Base-by-base conservation (phyloP, 2,888 invertebrate genomes). In the Eristalis arbustorum region DNA sequence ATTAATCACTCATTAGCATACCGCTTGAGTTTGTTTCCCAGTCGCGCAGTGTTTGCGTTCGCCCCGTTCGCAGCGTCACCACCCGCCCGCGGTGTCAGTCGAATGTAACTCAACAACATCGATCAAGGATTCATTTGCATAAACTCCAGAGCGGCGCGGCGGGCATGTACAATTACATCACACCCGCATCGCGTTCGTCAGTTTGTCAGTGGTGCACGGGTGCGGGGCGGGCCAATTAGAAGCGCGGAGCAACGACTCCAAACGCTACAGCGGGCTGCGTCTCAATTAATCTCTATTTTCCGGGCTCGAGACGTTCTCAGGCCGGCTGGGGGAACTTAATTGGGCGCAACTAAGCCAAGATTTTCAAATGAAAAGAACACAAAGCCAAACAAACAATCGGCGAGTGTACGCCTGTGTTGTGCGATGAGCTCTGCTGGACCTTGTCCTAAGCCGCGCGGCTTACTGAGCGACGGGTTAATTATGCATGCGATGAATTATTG, bases 101-200 rank as follows among this genome's bases (percentile, higher is more conserved):
- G 81, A 77, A 77, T 81, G 81, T 81, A 81, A 81, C 73, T 81
- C 69, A 67, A 73, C 77, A 85, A 82, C 85, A 82, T 87, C 82
- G 77, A 87, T 87, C 85, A 87, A 78, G 82, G 82, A 87, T 74
- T 82, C 64, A 87, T 87, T 87, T 87, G 85, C 85, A 87, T 87
- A 87, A 82, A 78, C 78, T 82, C 64, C 77, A 74, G 69, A 63
- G 49, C 49, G n/a, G 18, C 49, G 8, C 42, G 49, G 18, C 18
- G 18, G 18, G 49, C 49, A 31, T 74, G 74, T 85, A 81, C 78
- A 87, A 83, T 83, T 87, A 79, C 83, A 87, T 87, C 23, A 25
- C 83, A 74, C 87, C 87, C 87, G 87, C 87, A 87, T 87, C 87
- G 79, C 79, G 87, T 87, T n/a, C n/a, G n/a, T n/a, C n/a, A n/a